Evolutionary conservation across 2,888 invertebrate genomes (phyloP).

Genomic region (Diaphora mendica): DNA sequence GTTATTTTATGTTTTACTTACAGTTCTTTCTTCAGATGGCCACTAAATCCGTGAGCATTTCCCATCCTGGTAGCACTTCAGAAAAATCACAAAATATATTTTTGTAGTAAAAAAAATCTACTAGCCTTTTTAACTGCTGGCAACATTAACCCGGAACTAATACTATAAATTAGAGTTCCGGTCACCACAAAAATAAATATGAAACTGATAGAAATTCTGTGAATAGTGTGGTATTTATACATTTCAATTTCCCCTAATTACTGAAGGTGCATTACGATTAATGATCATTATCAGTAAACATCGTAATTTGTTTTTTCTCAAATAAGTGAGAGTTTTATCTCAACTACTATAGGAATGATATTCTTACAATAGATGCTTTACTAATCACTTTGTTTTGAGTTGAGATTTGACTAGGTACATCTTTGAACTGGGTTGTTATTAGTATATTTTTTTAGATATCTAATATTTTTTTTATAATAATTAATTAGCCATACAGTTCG

Average conservation of each 20-base stretch:
- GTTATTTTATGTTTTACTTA: background rate
- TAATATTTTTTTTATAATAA: too few species aligned
- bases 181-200: background rate
- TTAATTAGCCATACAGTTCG: too few species aligned
- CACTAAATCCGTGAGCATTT: background rate
- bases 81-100: background rate
- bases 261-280: background rate
- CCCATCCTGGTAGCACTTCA: background rate
- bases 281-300: background rate
- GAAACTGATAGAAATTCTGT: background rate
- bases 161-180: background rate
- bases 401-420: background rate
- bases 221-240: conserved; percentile 8
- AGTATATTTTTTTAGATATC: background rate
- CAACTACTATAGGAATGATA: background rate
- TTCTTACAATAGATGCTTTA: background rate
- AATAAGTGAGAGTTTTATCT: conserved; percentile 6
- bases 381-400: background rate
- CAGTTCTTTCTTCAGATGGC: background rate
- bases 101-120: background rate
- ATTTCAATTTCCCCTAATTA: background rate
- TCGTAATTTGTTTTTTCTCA: background rate
- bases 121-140: background rate
- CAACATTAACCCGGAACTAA: background rate
- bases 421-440: background rate